Conservation (phyloP, 2,113 vertebrate species). For the Myrmophylax atrothorax region DNA sequence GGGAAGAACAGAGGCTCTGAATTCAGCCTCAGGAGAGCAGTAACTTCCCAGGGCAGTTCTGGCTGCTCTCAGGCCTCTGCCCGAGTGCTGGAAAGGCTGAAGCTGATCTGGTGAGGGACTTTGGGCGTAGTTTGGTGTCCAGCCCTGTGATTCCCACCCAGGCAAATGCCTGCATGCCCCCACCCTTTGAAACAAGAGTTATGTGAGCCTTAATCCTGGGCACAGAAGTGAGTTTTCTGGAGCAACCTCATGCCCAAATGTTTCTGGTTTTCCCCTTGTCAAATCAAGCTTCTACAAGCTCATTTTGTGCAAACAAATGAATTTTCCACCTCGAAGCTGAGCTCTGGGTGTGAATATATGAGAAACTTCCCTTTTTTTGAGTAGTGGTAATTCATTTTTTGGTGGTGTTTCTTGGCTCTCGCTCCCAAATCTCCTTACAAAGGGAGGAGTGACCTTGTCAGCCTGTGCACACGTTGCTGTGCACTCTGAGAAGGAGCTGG, state of each 20-base stretch:
- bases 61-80: not conserved
- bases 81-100: not conserved
- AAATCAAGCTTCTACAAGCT: not conserved
- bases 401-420: not conserved
- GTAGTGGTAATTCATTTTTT: not conserved
- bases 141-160: not conserved
- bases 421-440: not conserved
- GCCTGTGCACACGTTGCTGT: not conserved
- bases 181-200: not conserved
- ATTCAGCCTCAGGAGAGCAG: not conserved
- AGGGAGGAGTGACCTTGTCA: not conserved
- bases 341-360: fast-evolving
- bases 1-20: not conserved
- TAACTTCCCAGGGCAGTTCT: not conserved
- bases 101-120: fast-evolving
- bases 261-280: not conserved
- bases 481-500: not conserved
- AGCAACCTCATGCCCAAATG: fast-evolving
- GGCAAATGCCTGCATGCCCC: not conserved
- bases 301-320: not conserved
- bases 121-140: not conserved
- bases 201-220: not conserved
- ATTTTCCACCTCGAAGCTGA: not conserved
- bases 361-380: not conserved
- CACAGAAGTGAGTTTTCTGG: not conserved